These are phyloP conservation scores for Menidia menidia DNA, from an alignment of 2,797 vertebrate species.

Conservation along the genomic window DNA sequence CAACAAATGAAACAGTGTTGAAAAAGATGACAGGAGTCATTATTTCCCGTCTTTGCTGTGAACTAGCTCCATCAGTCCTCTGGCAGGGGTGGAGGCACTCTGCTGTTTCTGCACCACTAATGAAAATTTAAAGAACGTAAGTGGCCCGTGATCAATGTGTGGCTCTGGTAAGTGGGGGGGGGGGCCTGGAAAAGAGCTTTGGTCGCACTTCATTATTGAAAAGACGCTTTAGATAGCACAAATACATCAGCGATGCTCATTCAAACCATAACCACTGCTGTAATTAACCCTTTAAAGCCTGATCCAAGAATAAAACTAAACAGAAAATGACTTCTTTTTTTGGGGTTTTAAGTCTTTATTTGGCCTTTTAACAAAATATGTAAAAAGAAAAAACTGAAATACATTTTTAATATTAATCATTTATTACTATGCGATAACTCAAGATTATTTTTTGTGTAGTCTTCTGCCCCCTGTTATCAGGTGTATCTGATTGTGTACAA, in stretches of 20 bases:
- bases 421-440: too few relatives aligned
- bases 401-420: too few relatives aligned
- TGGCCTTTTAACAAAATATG: too few relatives aligned
- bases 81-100: slow-evolving; percentile 4
- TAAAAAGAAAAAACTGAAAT: too few relatives aligned
- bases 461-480: too few relatives aligned
- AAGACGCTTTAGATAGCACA: slow-evolving; percentile 10
- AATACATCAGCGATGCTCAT: neutral
- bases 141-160: slow-evolving; percentile 26
- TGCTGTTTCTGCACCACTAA: slow-evolving; percentile 3
- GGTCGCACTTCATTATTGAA: slow-evolving; percentile 34
- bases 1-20: neutral
- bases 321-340: too few relatives aligned
- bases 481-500: too few relatives aligned
- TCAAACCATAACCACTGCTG: slow-evolving; percentile 18
- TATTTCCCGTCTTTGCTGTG: neutral
- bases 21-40: neutral
- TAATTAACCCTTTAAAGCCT: too few relatives aligned
- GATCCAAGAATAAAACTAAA: too few relatives aligned
- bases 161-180: slow-evolving; percentile 24
- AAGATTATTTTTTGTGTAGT: too few relatives aligned
- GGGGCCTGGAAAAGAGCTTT: slow-evolving; percentile 14
- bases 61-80: slow-evolving; percentile 1
- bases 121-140: slow-evolving; percentile 22
- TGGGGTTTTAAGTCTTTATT: too few relatives aligned